These are phyloP conservation scores for Chorisops tibialis DNA, from an alignment of 2,888 invertebrate genomes.

Conservation along the genomic window DNA sequence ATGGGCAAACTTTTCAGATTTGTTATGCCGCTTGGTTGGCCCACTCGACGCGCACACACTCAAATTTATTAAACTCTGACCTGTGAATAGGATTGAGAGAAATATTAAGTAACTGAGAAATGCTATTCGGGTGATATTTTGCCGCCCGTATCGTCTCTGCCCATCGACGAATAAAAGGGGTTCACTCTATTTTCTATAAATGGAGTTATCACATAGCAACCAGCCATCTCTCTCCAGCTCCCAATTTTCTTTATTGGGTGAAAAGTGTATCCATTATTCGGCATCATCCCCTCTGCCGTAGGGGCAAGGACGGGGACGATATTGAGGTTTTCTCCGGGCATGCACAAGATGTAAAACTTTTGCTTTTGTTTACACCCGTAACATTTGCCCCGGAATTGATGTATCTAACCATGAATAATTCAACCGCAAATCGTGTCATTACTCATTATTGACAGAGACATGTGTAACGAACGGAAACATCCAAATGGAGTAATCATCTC, in stretches of 20 bases:
- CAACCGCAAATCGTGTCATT: slow-evolving; percentile 32
- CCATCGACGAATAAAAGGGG: too few relatives aligned
- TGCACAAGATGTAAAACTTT: slow-evolving; percentile 13
- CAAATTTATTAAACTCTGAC: background rate
- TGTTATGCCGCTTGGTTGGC: too few relatives aligned
- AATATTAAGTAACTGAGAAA: background rate
- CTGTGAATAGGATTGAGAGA: background rate
- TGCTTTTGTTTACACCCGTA: slow-evolving; percentile 24
- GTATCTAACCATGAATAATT: slow-evolving; percentile 31
- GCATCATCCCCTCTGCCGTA: slow-evolving; percentile 20
- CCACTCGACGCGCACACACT: background rate
- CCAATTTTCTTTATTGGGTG: too few relatives aligned
- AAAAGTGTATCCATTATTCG: slow-evolving; percentile 5
- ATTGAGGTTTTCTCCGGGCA: background rate
- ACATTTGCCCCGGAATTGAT: slow-evolving; percentile 18
- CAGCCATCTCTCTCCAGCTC: background rate
- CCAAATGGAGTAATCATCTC: slow-evolving; percentile 31
- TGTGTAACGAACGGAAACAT: slow-evolving; percentile 32
- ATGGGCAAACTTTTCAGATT: slow-evolving; percentile 22
- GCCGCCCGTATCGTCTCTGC: too few relatives aligned
- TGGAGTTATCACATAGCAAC: too few relatives aligned
- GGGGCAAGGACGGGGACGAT: background rate
- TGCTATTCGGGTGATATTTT: too few relatives aligned
- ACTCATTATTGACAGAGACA: slow-evolving; percentile 34
- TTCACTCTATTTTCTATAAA: too few relatives aligned